phyloP scores from a whole-genome alignment of 2,888 invertebrate species.

The Drosophila macrospina region DNA sequence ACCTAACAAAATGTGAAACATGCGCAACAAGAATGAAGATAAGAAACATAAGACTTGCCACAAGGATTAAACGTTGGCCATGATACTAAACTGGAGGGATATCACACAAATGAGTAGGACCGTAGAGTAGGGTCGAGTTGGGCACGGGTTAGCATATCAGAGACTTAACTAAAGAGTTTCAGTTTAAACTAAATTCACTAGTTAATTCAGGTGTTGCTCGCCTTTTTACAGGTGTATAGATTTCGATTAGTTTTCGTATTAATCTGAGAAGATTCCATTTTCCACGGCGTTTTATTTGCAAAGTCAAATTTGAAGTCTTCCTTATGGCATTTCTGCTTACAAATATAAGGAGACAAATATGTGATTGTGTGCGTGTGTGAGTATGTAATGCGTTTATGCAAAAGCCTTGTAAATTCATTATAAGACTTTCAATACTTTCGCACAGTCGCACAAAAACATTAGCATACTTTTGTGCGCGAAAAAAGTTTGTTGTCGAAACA shows the following conservation, averaged over 20 bases:
- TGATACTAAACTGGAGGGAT: slow-evolving; percentile 4
- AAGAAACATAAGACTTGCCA: slow-evolving; percentile 40
- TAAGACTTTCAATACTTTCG: slow-evolving; percentile 61
- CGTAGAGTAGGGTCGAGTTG: neutral
- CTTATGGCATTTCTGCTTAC: slow-evolving; percentile 42
- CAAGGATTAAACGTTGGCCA: slow-evolving; percentile 50
- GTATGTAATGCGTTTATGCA: slow-evolving; percentile 52
- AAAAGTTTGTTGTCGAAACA: slow-evolving; percentile 66
- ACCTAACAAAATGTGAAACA: slow-evolving; percentile 60
- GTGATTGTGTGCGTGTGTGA: slow-evolving; percentile 15
- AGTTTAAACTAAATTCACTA: neutral
- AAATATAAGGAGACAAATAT: slow-evolving; percentile 13
- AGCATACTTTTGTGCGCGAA: slow-evolving; percentile 67
- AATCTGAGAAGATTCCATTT: too few species aligned
- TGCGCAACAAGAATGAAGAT: slow-evolving; percentile 57
- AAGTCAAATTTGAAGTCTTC: slow-evolving; percentile 50
- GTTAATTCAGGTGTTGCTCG: neutral
- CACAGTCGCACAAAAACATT: slow-evolving; percentile 57
- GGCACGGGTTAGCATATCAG: slow-evolving; percentile 2
- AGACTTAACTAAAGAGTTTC: slow-evolving; percentile 4
- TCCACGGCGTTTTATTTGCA: slow-evolving; percentile 40
- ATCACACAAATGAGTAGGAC: neutral
- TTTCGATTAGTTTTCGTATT: too few species aligned
- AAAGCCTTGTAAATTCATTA: slow-evolving; percentile 67
- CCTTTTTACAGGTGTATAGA: neutral